Evolutionary conservation across 2,113 vertebrate species (phyloP).

Genomic region (Elanoides forficatus): DNA sequence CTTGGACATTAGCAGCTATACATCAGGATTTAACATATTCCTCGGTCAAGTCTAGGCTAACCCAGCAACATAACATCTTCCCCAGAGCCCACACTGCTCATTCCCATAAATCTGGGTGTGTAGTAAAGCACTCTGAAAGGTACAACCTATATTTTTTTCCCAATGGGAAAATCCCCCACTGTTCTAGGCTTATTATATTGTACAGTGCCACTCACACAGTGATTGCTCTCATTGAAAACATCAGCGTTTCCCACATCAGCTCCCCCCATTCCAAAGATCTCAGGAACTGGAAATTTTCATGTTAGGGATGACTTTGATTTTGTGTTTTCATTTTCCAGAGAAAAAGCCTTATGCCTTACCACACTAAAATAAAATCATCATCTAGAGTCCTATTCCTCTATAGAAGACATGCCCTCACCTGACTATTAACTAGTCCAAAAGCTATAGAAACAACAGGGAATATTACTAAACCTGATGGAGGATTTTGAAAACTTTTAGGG

Average conservation of each 20-base stretch:
- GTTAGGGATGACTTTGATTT: neutral
- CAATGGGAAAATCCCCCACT: neutral
- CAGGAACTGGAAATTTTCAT: neutral
- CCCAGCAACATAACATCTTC: neutral
- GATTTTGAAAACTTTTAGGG: neutral
- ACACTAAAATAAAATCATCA: neutral
- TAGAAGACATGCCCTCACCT: neutral
- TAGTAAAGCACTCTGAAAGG: neutral
- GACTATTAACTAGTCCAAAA: neutral
- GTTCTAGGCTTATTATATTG: neutral
- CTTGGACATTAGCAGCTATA: neutral
- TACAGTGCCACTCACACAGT: fast-evolving
- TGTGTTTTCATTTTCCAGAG: neutral
- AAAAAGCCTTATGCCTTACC: neutral
- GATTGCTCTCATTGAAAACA: neutral
- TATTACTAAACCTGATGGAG: neutral
- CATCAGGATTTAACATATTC: neutral
- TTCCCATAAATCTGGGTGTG: neutral
- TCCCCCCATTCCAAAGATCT: neutral
- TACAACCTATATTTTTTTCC: neutral
- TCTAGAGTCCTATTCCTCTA: neutral
- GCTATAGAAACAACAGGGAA: neutral
- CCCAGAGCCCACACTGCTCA: neutral
- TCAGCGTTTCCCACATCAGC: neutral
- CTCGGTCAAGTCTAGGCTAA: neutral